Percentiles rank a stretch among this genome's conserved stretches.
These are phyloP conservation scores for Platyrinchus mystaceus DNA, from an alignment of 2,797 vertebrate species.

Conservation along the genomic window DNA sequence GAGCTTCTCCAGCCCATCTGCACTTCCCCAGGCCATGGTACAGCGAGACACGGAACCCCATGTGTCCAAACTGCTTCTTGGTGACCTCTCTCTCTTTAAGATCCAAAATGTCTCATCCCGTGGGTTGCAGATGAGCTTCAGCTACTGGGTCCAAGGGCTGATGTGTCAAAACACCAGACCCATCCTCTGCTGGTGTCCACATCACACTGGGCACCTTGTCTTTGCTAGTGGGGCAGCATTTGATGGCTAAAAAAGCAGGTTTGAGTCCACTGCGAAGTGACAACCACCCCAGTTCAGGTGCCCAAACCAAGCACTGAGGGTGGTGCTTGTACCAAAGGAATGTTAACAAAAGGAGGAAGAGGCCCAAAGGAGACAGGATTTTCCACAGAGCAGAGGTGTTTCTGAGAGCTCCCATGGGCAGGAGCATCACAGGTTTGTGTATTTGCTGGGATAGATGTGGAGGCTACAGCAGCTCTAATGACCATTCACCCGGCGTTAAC, in stretches of 20 bases:
- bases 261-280: neutral
- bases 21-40: neutral
- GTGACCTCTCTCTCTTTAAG: neutral
- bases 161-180: neutral
- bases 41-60: neutral
- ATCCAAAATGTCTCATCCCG: neutral
- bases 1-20: constrained; percentile 34
- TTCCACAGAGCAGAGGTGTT: neutral
- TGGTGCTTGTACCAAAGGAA: neutral
- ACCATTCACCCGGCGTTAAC: neutral
- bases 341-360: neutral
- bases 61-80: neutral
- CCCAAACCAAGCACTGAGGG: neutral
- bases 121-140: neutral
- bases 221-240: neutral
- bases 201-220: neutral
- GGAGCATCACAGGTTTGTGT: neutral
- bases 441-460: neutral
- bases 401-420: neutral
- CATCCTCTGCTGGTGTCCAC: neutral
- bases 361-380: neutral
- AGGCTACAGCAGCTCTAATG: neutral
- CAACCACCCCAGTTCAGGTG: neutral
- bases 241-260: neutral
- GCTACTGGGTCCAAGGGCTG: neutral